phyloP scores from a whole-genome alignment of 1,140 invertebrate genomes.

The Hylaeus anthracinus region DNA sequence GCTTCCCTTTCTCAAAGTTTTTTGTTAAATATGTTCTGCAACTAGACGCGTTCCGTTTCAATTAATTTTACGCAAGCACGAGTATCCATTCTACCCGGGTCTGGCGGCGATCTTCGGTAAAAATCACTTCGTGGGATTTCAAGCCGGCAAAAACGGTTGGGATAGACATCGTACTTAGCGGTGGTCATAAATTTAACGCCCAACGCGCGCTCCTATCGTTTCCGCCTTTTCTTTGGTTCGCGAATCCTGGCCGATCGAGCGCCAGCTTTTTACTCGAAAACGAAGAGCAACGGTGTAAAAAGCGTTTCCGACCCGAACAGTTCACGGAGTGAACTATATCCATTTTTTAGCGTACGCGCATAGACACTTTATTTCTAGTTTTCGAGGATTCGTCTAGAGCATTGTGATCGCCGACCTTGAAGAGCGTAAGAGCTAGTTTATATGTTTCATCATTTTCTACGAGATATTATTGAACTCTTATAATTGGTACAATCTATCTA shows the following conservation, averaged over 20 bases:
- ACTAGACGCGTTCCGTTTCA: background rate
- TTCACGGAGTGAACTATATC: conserved; percentile 19
- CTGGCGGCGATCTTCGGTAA: conserved; percentile 4
- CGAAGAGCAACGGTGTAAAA: conserved; percentile 20
- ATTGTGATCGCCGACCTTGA: too few relatives aligned
- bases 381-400: background rate
- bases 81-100: too few relatives aligned
- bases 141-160: conserved; percentile 2
- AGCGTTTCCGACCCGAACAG: conserved; percentile 16
- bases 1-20: conserved; percentile 3
- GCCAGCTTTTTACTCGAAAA: conserved; percentile 7
- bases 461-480: too few relatives aligned
- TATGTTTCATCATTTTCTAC: too few relatives aligned
- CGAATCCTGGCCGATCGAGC: conserved; percentile 34
- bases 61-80: conserved; percentile 20
- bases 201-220: conserved; percentile 18
- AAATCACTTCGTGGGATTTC: conserved; percentile 40
- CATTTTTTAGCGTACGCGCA: background rate
- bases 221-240: conserved; percentile 31
- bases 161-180: conserved; percentile 1
- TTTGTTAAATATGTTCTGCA: background rate
- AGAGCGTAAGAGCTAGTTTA: too few relatives aligned
- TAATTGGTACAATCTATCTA: too few relatives aligned
- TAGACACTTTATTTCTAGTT: background rate
- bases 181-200: conserved; percentile 43